Conservation (phyloP, 2,888 invertebrate species). For the Stomorhina lunata region DNA sequence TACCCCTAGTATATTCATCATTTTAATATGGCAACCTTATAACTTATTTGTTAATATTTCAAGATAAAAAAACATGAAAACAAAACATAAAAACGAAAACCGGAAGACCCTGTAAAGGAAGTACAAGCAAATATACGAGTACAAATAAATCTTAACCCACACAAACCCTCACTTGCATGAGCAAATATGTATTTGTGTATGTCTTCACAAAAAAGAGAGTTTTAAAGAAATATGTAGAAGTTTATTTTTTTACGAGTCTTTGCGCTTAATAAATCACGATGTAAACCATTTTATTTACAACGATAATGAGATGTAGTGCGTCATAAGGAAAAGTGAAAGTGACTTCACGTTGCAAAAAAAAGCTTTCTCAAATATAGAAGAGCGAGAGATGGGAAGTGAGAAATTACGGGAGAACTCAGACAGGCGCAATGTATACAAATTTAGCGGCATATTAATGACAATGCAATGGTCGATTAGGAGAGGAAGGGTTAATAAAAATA, state of each 20-base stretch:
- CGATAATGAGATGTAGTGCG: constrained; percentile 56
- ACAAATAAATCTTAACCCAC: constrained; percentile 22
- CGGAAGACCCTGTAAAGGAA: constrained; percentile 74
- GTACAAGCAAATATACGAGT: constrained; percentile 64
- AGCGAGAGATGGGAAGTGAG: constrained; percentile 9
- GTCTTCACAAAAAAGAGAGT: constrained; percentile 27
- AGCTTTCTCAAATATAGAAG: not conserved
- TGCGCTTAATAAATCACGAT: constrained; percentile 51
- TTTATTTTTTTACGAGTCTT: constrained; percentile 29
- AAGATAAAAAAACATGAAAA: constrained; percentile 56
- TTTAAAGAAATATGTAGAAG: not conserved
- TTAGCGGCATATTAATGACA: constrained; percentile 39
- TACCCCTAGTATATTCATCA: not conserved
- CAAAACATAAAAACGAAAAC: constrained; percentile 72
- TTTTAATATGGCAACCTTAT: constrained; percentile 3
- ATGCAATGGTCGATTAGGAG: constrained; percentile 54
- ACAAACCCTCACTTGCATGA: constrained; percentile 42
- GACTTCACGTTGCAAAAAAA: constrained; percentile 20
- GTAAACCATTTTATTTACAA: constrained; percentile 47
- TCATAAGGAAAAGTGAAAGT: constrained; percentile 65
- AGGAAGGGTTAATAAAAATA: constrained; percentile 51
- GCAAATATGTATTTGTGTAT: constrained; percentile 7
- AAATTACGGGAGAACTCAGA: constrained; percentile 11
- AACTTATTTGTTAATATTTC: constrained; percentile 23
- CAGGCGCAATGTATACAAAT: constrained; percentile 36